Conservation (phyloP, 35 echinoderm and acorn worm species). For the Stichopus chloronotus region DNA sequence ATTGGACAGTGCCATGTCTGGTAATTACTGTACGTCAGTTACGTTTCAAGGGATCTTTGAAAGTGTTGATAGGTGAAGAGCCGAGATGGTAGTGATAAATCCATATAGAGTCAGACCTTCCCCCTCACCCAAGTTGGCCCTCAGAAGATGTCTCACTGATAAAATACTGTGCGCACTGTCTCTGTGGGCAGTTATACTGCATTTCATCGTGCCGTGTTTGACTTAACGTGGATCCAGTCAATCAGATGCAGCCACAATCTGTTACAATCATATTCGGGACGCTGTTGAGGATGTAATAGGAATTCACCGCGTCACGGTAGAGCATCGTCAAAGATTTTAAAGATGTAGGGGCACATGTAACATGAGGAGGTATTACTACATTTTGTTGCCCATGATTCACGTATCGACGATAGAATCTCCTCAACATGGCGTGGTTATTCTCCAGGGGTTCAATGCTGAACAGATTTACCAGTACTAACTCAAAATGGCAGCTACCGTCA, state of each 20-base stretch:
- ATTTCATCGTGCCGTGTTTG: too few relatives aligned
- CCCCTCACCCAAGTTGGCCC: too few relatives aligned
- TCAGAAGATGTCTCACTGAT: too few relatives aligned
- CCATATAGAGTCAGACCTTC: too few relatives aligned
- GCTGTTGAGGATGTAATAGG: neutral
- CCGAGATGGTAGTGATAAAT: too few relatives aligned
- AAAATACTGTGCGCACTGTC: too few relatives aligned
- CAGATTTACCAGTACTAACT: neutral
- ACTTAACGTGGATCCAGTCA: neutral
- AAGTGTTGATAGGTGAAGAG: too few relatives aligned
- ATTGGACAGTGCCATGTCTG: too few relatives aligned
- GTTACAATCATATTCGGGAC: neutral
- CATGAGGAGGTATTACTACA: neutral
- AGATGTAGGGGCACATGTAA: neutral
- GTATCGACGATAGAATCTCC: neutral
- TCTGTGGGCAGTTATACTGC: too few relatives aligned
- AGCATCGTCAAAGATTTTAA: neutral
- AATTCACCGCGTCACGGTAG: neutral
- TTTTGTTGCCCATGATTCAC: neutral
- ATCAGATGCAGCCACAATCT: neutral
- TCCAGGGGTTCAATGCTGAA: neutral
- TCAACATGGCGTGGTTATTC: neutral
- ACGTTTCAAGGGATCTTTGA: too few relatives aligned
- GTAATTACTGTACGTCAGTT: too few relatives aligned
- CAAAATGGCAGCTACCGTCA: neutral